Conservation (phyloP, 2,888 invertebrate genomes). For the Entomobrya proxima region DNA sequence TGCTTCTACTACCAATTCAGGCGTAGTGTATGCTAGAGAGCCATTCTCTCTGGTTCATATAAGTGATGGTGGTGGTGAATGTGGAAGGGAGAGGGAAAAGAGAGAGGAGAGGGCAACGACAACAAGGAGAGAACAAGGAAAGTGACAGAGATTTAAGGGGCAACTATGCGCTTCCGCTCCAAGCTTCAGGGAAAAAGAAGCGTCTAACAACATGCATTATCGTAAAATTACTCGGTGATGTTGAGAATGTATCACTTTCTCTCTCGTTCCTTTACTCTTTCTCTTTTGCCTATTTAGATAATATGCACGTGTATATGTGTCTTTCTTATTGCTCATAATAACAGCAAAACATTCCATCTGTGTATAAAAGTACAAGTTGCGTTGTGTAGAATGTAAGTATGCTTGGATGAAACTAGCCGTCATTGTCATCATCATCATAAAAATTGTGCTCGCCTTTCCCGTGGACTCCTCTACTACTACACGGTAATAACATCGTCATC, state of each 20-base stretch:
- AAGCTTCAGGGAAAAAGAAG: constrained; percentile 62
- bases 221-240: constrained; percentile 66
- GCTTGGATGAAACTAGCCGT: constrained; percentile 19
- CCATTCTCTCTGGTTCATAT: constrained; percentile 1
- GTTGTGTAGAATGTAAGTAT: neutral
- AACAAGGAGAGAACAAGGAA: constrained; percentile 60
- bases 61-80: neutral
- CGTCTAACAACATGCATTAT: constrained; percentile 69
- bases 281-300: constrained; percentile 17
- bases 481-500: constrained; percentile 18
- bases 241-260: constrained; percentile 54
- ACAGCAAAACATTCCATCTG: constrained; percentile 30
- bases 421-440: constrained; percentile 18
- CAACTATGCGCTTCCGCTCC: constrained; percentile 67
- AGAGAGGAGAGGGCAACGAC: constrained; percentile 39
- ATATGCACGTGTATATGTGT: constrained; percentile 23
- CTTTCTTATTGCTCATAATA: constrained; percentile 26
- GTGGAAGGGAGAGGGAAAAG: neutral
- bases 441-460: constrained; percentile 11
- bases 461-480: neutral
- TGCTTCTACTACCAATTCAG: constrained; percentile 2
- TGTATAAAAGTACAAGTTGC: neutral
- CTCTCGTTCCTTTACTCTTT: neutral
- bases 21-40: constrained; percentile 5
- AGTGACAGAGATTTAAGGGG: constrained; percentile 68